Percentiles rank a stretch among this genome's conserved stretches.
Evolutionary conservation across 2,113 vertebrate genomes (phyloP).

Genomic region (Dissostichus mawsoni): DNA sequence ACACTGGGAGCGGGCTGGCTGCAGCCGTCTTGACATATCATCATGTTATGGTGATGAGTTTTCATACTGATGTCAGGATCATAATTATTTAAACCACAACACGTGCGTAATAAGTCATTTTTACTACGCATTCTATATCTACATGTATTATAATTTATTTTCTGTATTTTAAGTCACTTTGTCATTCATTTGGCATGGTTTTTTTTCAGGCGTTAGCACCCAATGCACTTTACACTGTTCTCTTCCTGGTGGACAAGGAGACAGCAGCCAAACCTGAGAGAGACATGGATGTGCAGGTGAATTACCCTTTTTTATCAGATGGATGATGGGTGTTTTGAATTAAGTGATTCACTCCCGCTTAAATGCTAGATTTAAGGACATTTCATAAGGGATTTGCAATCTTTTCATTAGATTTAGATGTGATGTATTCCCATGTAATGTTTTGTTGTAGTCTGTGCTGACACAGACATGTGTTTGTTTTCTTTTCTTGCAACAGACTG

Average conservation of each 20-base stretch:
- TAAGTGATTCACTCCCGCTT: not conserved
- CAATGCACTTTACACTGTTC: conserved; percentile 84
- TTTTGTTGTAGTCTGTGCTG: not conserved
- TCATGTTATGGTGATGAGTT: conserved; percentile 63
- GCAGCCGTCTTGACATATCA: conserved; percentile 55
- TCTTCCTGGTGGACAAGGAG: conserved; percentile 87
- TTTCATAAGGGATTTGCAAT: not conserved
- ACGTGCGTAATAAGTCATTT: conserved; percentile 16
- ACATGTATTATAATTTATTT: not conserved
- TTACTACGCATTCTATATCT: conserved; percentile 3
- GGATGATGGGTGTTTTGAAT: not conserved
- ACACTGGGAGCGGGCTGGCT: conserved; percentile 50
- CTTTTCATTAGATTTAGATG: not conserved
- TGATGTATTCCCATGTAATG: not conserved
- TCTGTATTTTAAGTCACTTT: conserved; percentile 3
- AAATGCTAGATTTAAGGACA: not conserved
- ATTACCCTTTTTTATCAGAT: not conserved
- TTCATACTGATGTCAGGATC: conserved; percentile 50
- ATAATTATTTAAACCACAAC: conserved; percentile 51
- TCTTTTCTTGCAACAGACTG: conserved; percentile 75
- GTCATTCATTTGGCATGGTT: conserved; percentile 22
- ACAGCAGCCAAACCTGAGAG: conserved; percentile 79
- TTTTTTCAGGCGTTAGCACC: conserved; percentile 73
- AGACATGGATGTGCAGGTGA: conserved; percentile 83
- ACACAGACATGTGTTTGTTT: not conserved